Conservation (phyloP, 2,113 vertebrate species). For the Etheostoma spectabile region DNA sequence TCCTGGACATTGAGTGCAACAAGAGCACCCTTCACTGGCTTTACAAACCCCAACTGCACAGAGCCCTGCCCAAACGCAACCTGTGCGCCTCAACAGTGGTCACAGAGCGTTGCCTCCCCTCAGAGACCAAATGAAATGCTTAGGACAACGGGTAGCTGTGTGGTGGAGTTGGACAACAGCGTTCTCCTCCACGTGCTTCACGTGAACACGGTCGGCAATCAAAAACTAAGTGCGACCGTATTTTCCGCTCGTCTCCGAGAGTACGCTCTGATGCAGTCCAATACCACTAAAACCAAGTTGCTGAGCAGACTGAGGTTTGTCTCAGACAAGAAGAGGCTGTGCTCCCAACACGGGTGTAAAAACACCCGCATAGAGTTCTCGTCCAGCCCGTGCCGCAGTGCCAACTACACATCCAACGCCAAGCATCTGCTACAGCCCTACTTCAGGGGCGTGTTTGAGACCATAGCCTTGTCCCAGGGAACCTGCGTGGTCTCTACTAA, state of each 20-base stretch:
- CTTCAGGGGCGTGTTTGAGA: slow-evolving; percentile 30
- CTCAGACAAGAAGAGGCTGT: slow-evolving; percentile 12
- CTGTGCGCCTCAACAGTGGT: too few relatives aligned
- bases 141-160: neutral
- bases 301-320: slow-evolving; percentile 12
- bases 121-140: neutral
- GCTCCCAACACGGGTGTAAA: slow-evolving; percentile 17
- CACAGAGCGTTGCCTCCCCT: neutral
- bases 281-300: slow-evolving; percentile 17
- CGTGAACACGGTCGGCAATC: neutral
- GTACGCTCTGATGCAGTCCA: neutral
- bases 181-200: slow-evolving; percentile 7
- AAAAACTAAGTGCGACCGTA: neutral
- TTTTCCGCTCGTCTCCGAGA: neutral
- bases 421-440: slow-evolving; percentile 6
- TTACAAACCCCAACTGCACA: neutral
- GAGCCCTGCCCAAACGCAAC: neutral
- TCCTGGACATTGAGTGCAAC: neutral
- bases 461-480: neutral
- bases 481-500: neutral
- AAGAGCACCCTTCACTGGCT: neutral
- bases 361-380: slow-evolving; percentile 37
- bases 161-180: neutral
- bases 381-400: slow-evolving; percentile 8
- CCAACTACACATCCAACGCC: slow-evolving; percentile 16